Base-by-base conservation (phyloP, 2,888 invertebrate genomes). In the Cheilosia scutellata region DNA sequence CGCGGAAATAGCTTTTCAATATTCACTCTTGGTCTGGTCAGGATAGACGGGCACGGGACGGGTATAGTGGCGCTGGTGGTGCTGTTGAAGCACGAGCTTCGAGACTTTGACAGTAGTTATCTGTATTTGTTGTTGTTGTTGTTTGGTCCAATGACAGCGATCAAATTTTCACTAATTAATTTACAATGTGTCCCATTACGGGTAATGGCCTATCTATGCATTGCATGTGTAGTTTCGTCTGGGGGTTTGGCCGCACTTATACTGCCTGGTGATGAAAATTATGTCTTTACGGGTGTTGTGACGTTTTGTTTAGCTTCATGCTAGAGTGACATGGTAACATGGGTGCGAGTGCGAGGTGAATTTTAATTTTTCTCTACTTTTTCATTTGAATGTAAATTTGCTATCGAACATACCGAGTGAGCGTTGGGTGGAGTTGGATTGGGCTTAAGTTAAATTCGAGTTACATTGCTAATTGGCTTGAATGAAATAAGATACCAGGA, bases 101-200 rank as follows among this genome's bases (percentile, higher is more conserved):
- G 13, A 51, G 60, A 27, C 47, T 68, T 83, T 76, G 80, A 84
- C 66, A 63, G 60, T 62, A 47, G 66, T 44, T 44, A 37, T 20
- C 65, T 44, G 44, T 62, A 57, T 65, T n/a, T n/a, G n/a, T 58
- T 66, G 60, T 63, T 60, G 60, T 58, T 76, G 65, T 51, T 71
- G 58, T 51, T 47, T 72, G 65, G 33, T 47, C 37, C 33, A 86
- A 82, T 86, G 86, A 86, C 82, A 86, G 82, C 80, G 76, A 86
- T 86, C 86, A 86, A 86, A 86, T 86, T 82, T 86, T 86, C 72
- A 82, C 86, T 86, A 86, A 86, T 86, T 86, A 86, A 86, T 86
- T 82, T 82, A 86, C 86, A 86, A 86, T 86, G 86, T 86, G 86
- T 86, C 82, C 86, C 82, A 86, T 86, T 86, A 86, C 72, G 71